Evolutionary conservation across 2,797 vertebrate species (phyloP).

Genomic region (Acanthurus leucopareius): DNA sequence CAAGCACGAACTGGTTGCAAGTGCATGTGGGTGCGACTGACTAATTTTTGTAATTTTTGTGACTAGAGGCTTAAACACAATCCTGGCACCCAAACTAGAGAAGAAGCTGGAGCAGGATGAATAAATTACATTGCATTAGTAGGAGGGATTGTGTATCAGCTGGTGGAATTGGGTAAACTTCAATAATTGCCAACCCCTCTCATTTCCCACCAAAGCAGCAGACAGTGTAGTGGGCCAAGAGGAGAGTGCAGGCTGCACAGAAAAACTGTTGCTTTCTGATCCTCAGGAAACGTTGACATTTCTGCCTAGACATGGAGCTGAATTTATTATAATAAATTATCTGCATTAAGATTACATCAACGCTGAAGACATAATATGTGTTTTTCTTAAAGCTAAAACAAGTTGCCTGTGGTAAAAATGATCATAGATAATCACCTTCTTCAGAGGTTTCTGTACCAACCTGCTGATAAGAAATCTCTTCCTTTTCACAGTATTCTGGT

Average conservation of each 20-base stretch:
- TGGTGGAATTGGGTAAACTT: conserved; percentile 21
- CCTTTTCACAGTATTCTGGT: neutral
- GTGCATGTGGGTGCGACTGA: conserved; percentile 34
- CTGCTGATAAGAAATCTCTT: neutral
- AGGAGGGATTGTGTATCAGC: conserved; percentile 28
- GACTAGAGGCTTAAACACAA: conserved; percentile 26
- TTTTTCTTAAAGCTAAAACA: neutral
- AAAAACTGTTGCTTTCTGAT: conserved; percentile 5
- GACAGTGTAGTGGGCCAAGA: conserved; percentile 7
- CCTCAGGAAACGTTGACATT: neutral
- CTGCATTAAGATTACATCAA: neutral
- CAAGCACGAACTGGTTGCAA: conserved; percentile 39
- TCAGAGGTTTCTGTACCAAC: neutral
- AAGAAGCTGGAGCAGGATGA: conserved; percentile 29
- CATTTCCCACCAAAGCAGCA: neutral
- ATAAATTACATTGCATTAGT: conserved; percentile 42
- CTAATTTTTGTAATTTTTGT: conserved; percentile 29
- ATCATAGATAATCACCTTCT: neutral
- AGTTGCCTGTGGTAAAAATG: neutral
- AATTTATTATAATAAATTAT: neutral
- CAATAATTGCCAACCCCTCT: conserved; percentile 6
- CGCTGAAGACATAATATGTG: neutral
- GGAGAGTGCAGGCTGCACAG: conserved; percentile 7
- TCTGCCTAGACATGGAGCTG: neutral
- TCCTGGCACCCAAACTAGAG: conserved; percentile 29